phyloP scores from a whole-genome alignment of 2,113 vertebrate genomes.

The Synchiropus splendidus region DNA sequence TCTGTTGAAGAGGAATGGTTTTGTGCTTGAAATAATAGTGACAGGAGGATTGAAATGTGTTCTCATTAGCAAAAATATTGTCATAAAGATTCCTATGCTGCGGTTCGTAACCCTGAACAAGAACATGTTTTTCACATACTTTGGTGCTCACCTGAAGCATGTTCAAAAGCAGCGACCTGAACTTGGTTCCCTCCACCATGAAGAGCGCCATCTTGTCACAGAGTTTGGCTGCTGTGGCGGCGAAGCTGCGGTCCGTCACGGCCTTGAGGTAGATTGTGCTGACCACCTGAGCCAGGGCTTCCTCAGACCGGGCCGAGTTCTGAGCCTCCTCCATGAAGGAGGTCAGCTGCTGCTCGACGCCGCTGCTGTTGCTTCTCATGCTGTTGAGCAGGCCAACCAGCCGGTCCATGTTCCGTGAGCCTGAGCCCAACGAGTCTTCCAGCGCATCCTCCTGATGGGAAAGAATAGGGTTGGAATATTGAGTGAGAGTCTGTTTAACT shows the following conservation, averaged over 20 bases:
- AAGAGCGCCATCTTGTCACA: constrained; percentile 98
- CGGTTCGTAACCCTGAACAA: no score
- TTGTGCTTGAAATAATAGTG: no score
- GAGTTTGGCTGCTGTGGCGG: constrained; percentile 88
- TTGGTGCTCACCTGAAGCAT: constrained; percentile 83
- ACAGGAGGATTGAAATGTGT: no score
- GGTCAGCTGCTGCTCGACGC: constrained; percentile 83
- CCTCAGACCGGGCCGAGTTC: constrained; percentile 84
- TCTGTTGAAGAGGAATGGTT: no score
- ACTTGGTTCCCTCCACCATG: constrained; percentile 98
- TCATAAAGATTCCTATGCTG: no score
- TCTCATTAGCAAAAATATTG: no score
- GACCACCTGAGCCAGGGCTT: constrained; percentile 86
- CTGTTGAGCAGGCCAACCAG: constrained; percentile 89
- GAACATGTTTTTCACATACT: not conserved
- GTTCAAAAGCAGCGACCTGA: constrained; percentile 93
- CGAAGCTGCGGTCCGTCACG: constrained; percentile 86
- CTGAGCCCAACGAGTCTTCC: constrained; percentile 49
- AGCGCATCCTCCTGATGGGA: constrained; percentile 77
- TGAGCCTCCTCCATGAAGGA: constrained; percentile 97
- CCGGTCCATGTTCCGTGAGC: constrained; percentile 84
- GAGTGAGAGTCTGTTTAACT: constrained; percentile 2
- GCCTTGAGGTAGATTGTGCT: constrained; percentile 88
- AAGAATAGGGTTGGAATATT: constrained; percentile 1
- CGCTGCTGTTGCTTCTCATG: constrained; percentile 91